These are phyloP conservation scores for Pristionchus japonicus DNA, from an alignment of 2,888 invertebrate genomes.

Conservation along the genomic window DNA sequence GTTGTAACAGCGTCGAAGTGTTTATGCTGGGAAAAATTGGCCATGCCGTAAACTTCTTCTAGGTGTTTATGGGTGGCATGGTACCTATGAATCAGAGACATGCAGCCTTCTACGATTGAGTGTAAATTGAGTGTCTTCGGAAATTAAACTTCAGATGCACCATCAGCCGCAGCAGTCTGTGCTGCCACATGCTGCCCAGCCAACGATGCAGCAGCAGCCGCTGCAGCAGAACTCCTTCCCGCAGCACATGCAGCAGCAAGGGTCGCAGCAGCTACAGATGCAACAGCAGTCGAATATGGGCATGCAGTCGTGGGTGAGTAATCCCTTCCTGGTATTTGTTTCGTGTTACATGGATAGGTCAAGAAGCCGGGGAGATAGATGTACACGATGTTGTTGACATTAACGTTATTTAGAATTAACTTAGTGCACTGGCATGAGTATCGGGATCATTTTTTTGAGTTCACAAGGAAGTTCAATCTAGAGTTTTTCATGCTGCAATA, in stretches of 20 bases:
- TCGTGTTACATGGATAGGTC: not conserved
- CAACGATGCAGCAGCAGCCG: not conserved
- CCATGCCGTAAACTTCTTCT: no score
- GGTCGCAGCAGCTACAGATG: conserved; percentile 18
- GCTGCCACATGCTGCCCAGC: not conserved
- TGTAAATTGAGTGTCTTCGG: not conserved
- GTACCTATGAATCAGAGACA: not conserved
- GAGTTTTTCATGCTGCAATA: no score
- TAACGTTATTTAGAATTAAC: no score
- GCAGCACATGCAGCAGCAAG: conserved; percentile 46
- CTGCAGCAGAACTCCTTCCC: not conserved
- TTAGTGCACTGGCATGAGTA: no score
- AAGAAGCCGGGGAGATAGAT: no score
- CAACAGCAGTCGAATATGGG: not conserved
- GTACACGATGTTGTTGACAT: no score
- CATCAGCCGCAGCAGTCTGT: not conserved
- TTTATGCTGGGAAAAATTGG: no score
- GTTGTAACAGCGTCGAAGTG: no score
- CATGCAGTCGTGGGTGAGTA: not conserved
- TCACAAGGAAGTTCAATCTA: no score
- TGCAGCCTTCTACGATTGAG: not conserved
- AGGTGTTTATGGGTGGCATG: no score
- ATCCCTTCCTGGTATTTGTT: not conserved
- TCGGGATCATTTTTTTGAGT: no score
- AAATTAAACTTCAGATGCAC: not conserved